Evolutionary conservation across 2,888 invertebrate genomes (phyloP).

Genomic region (Thymelicus lineola): DNA sequence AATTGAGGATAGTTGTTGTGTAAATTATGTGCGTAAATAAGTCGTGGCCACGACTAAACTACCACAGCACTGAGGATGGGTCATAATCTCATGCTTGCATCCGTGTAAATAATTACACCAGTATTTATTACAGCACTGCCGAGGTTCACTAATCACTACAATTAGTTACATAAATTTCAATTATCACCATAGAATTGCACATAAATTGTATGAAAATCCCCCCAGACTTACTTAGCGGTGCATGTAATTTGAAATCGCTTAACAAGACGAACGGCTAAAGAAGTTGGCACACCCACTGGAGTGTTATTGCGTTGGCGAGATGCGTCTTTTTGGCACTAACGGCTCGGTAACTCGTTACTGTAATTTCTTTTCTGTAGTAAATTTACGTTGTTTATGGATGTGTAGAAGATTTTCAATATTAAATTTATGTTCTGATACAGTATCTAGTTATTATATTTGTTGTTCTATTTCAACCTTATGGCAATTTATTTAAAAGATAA

Average conservation of each 20-base stretch:
- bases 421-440: not conserved
- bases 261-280: slow-evolving; percentile 17
- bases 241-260: slow-evolving; percentile 27
- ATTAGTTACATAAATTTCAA: not conserved
- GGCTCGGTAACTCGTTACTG: slow-evolving; percentile 9
- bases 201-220: slow-evolving; percentile 10
- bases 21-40: too few species aligned
- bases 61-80: too few species aligned
- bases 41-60: too few species aligned
- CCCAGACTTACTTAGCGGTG: slow-evolving; percentile 6
- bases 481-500: too few species aligned
- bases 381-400: not conserved
- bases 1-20: too few species aligned
- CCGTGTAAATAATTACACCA: too few species aligned
- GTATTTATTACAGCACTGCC: too few species aligned
- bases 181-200: not conserved
- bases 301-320: slow-evolving; percentile 20
- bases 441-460: not conserved
- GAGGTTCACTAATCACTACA: not conserved
- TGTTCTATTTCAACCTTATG: too few species aligned
- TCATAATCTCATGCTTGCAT: too few species aligned
- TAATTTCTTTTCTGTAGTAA: slow-evolving; percentile 10
- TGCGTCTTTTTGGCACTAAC: slow-evolving; percentile 18
- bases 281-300: slow-evolving; percentile 8
- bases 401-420: not conserved